A percentile compares a stretch with the other conserved stretches of the same genome.
phyloP scores from a whole-genome alignment of 2,888 invertebrate species.

The Leptura quadrifasciata region DNA sequence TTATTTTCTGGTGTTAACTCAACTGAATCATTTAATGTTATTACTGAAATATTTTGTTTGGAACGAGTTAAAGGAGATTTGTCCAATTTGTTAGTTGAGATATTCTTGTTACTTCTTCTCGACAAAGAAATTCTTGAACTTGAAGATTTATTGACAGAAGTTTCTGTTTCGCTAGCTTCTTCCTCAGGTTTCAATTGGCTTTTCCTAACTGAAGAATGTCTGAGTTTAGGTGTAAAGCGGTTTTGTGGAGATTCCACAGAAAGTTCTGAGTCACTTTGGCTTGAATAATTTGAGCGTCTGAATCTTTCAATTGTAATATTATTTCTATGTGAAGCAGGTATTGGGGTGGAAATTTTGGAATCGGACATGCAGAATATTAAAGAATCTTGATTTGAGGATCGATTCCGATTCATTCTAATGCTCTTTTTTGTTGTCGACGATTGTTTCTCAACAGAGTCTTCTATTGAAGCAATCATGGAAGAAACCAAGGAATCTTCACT shows the following conservation, averaged over 20 bases:
- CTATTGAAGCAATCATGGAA: not conserved
- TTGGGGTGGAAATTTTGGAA: not conserved
- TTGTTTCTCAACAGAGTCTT: not conserved
- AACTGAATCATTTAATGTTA: slow-evolving; percentile 36
- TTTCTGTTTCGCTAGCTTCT: not conserved
- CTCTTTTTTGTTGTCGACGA: not conserved
- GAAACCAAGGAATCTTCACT: not conserved
- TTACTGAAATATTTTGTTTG: slow-evolving; percentile 26
- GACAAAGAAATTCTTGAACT: not conserved
- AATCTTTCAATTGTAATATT: not conserved
- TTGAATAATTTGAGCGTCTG: not conserved
- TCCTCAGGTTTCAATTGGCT: not conserved
- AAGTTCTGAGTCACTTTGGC: slow-evolving; percentile 4
- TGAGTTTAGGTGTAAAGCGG: not conserved
- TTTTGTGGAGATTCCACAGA: not conserved
- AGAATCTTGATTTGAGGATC: not conserved
- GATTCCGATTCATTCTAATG: not conserved
- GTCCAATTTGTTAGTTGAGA: not conserved
- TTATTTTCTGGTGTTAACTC: slow-evolving; percentile 50
- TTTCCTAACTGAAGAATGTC: slow-evolving; percentile 1
- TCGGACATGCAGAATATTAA: not conserved
- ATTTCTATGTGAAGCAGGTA: not conserved
- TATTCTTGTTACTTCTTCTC: not conserved
- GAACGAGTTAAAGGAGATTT: not conserved
- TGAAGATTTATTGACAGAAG: not conserved